Percentiles rank a stretch among this genome's conserved stretches.
Conservation (phyloP, 2,797 vertebrate species). For the Tiaroga cobitis region DNA sequence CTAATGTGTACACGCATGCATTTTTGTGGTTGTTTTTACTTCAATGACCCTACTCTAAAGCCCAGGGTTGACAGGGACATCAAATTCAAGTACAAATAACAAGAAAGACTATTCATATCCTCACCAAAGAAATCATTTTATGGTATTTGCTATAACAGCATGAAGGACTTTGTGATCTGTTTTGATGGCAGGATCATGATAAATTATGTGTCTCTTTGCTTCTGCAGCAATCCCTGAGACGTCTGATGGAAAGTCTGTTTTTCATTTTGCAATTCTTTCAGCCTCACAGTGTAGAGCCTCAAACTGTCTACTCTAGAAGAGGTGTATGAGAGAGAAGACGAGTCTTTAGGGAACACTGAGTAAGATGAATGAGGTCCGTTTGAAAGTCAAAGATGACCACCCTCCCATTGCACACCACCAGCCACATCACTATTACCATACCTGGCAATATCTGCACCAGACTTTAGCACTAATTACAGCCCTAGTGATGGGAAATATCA, state of each 20-base stretch:
- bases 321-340: constrained; percentile 23
- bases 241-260: constrained; percentile 52
- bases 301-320: constrained; percentile 33
- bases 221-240: constrained; percentile 37
- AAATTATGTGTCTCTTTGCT: constrained; percentile 49
- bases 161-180: constrained; percentile 37
- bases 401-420: constrained; percentile 7
- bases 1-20: neutral
- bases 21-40: constrained; percentile 21
- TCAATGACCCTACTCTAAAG: neutral
- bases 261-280: constrained; percentile 47
- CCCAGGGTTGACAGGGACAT: constrained; percentile 13
- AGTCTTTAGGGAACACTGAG: constrained; percentile 38
- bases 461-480: neutral
- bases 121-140: constrained; percentile 31
- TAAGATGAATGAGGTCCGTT: constrained; percentile 47
- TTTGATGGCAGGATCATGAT: constrained; percentile 43
- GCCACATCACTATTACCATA: constrained; percentile 21
- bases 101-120: constrained; percentile 25
- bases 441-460: constrained; percentile 6
- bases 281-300: constrained; percentile 38
- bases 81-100: constrained; percentile 24
- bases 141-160: constrained; percentile 24
- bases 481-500: constrained; percentile 14
- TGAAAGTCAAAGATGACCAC: constrained; percentile 46